A percentile compares a stretch with the other conserved stretches of the same genome.
Evolutionary conservation across 2,888 invertebrate genomes (phyloP).

Genomic region (Muscina levida): DNA sequence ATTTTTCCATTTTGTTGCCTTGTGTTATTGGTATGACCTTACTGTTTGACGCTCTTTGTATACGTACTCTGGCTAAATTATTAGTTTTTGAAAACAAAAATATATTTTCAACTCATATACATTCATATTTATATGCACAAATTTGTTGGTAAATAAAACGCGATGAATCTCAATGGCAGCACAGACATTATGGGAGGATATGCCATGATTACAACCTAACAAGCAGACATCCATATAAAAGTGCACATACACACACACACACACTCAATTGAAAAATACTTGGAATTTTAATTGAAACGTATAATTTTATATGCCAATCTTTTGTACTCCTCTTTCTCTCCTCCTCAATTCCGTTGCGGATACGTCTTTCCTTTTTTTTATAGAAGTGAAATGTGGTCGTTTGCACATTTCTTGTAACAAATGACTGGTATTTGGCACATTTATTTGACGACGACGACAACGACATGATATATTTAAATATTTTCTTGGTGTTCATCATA

Average conservation of each 20-base stretch:
- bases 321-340: background rate
- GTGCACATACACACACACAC: too few relatives aligned
- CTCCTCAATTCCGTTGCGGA: background rate
- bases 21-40: too few relatives aligned
- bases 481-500: constrained; percentile 7
- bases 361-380: constrained; percentile 44
- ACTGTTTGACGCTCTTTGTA: too few relatives aligned
- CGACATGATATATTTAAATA: constrained; percentile 16
- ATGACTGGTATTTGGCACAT: constrained; percentile 49
- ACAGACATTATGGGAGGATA: background rate
- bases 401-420: background rate
- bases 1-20: too few relatives aligned
- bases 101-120: too few relatives aligned
- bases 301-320: constrained; percentile 24
- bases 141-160: constrained; percentile 33
- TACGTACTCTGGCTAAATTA: too few relatives aligned
- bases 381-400: constrained; percentile 19
- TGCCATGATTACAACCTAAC: too few relatives aligned
- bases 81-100: too few relatives aligned
- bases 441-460: constrained; percentile 27
- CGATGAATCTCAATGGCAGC: constrained; percentile 2
- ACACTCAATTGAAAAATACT: too few relatives aligned
- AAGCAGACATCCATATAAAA: too few relatives aligned
- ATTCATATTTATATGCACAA: constrained; percentile 1
- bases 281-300: constrained; percentile 62